These are phyloP conservation scores for Tyrannus savana DNA, from an alignment of 2,113 vertebrate genomes.

Conservation along the genomic window DNA sequence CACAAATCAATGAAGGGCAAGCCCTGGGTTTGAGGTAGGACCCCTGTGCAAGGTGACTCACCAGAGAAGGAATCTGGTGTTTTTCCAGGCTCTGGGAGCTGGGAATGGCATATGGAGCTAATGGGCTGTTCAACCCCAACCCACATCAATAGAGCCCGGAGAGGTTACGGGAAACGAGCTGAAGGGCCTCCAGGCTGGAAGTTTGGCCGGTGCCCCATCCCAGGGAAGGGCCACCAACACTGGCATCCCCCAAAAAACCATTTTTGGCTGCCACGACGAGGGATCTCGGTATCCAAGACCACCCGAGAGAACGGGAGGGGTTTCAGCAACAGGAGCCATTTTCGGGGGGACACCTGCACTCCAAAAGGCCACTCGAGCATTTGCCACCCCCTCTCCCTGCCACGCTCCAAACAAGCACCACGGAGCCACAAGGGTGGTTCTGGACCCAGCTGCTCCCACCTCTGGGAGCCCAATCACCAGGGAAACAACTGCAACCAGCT, in stretches of 20 bases:
- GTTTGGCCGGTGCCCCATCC: neutral
- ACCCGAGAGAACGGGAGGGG: accelerated
- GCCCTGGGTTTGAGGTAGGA: neutral
- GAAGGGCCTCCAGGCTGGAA: neutral
- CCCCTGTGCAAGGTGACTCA: neutral
- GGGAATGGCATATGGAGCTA: neutral
- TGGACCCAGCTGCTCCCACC: neutral
- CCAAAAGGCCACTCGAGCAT: neutral
- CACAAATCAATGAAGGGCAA: neutral
- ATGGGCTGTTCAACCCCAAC: neutral
- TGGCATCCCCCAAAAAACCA: neutral
- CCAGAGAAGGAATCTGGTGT: neutral
- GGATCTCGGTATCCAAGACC: neutral
- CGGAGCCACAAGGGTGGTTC: accelerated
- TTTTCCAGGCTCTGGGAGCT: neutral
- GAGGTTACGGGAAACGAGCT: neutral
- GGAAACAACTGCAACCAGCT: neutral
- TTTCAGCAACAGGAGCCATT: neutral
- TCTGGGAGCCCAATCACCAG: neutral
- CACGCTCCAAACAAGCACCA: neutral
- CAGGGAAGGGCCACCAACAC: neutral
- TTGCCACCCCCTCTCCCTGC: neutral
- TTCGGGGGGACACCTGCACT: neutral
- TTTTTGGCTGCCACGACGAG: neutral
- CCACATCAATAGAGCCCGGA: neutral